Percentiles rank a stretch among this genome's conserved stretches.
These are phyloP conservation scores for Nymphalis polychloros DNA, from an alignment of 2,888 invertebrate genomes.

Conservation along the genomic window DNA sequence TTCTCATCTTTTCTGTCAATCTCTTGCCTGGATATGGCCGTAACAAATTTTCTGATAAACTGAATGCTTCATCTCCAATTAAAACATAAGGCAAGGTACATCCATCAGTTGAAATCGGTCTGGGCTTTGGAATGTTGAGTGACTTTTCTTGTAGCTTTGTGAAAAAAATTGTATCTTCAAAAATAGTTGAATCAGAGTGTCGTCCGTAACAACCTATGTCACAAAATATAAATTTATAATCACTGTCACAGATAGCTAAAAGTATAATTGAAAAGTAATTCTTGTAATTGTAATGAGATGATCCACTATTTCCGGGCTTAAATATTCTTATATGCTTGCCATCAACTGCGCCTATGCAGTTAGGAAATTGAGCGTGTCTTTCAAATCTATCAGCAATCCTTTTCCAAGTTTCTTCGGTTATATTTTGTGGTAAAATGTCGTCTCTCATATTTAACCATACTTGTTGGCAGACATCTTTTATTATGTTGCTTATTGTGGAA, in stretches of 20 bases:
- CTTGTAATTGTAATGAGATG: conserved; percentile 36
- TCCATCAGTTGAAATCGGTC: conserved; percentile 32
- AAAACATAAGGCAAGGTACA: conserved; percentile 37
- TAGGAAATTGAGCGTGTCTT: conserved; percentile 32
- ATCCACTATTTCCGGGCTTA: conserved; percentile 35
- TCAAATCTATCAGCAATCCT: conserved; percentile 32
- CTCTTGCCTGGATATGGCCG: conserved; percentile 25
- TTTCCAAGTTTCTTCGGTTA: conserved; percentile 34
- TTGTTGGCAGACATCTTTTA: conserved; percentile 32
- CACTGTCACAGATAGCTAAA: conserved; percentile 38
- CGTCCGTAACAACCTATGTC: conserved; percentile 40
- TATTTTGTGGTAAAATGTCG: conserved; percentile 26
- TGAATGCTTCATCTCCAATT: conserved; percentile 26
- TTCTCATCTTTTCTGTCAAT: conserved; percentile 7
- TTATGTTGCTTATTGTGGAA: conserved; percentile 32
- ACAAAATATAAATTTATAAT: conserved; percentile 38
- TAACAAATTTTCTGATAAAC: conserved; percentile 23
- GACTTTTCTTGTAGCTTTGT: conserved; percentile 29
- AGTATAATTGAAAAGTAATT: conserved; percentile 39
- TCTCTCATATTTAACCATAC: conserved; percentile 27
- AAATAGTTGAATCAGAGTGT: conserved; percentile 36
- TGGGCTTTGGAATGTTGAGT: conserved; percentile 34
- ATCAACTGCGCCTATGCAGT: conserved; percentile 36
- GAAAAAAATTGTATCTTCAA: conserved; percentile 21
- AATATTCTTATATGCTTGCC: conserved; percentile 36